Conservation (phyloP, 2,113 vertebrate species). For the Calypte anna region DNA sequence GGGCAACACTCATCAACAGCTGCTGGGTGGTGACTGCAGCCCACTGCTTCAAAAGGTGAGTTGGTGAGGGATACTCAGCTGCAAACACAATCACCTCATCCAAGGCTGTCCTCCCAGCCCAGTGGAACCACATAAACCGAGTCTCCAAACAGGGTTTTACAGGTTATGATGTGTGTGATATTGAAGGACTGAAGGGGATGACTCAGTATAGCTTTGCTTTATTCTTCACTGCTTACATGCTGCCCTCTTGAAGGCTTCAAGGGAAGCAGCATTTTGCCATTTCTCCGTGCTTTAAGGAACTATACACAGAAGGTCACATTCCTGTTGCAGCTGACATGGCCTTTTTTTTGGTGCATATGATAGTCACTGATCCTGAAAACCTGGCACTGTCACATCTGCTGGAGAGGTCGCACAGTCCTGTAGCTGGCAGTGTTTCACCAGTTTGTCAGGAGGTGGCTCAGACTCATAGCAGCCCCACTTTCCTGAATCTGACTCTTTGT, state of each 20-base stretch:
- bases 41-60: conserved; percentile 88
- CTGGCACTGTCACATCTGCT: background rate
- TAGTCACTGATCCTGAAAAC: background rate
- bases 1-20: conserved; percentile 87
- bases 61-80: rapidly evolving
- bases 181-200: background rate
- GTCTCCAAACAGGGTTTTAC: background rate
- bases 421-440: background rate
- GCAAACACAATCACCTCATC: background rate
- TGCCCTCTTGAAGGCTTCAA: conserved; percentile 1
- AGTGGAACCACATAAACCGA: background rate
- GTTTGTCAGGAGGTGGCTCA: background rate
- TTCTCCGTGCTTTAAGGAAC: background rate
- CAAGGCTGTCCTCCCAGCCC: background rate
- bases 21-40: conserved; percentile 92
- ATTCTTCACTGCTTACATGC: background rate
- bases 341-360: background rate
- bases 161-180: background rate
- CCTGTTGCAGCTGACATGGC: background rate
- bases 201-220: background rate
- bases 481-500: background rate
- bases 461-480: background rate
- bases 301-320: background rate
- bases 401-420: background rate
- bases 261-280: background rate